A percentile compares a stretch with the other conserved stretches of the same genome.
Conservation (phyloP, 2,888 invertebrate genomes). For the Cremastinae sp. region DNA sequence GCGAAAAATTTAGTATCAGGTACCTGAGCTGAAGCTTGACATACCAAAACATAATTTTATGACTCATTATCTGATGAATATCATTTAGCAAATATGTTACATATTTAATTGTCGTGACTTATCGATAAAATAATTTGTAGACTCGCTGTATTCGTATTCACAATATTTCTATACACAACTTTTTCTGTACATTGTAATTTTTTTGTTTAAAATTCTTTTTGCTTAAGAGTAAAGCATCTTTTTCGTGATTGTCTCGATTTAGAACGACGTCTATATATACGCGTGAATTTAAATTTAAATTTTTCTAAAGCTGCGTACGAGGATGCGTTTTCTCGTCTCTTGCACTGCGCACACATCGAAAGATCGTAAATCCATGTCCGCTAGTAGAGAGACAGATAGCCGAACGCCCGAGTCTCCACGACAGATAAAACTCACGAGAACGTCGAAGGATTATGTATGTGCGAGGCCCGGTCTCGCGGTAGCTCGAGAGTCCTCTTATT, state of each 20-base stretch:
- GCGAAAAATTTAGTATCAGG: too few species aligned
- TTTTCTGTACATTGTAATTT: too few species aligned
- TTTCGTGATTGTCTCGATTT: not conserved
- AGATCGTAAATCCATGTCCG: conserved; percentile 61
- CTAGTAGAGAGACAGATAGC: conserved; percentile 60
- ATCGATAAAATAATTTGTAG: too few species aligned
- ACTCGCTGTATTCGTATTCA: too few species aligned
- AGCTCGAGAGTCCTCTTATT: conserved; percentile 42
- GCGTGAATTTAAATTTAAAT: conserved; percentile 4
- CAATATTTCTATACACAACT: too few species aligned
- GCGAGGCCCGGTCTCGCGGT: conserved; percentile 37
- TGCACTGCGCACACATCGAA: conserved; percentile 53
- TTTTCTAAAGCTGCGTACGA: conserved; percentile 21
- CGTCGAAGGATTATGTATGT: conserved; percentile 62
- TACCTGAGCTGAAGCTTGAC: too few species aligned
- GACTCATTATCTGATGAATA: too few species aligned
- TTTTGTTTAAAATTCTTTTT: too few species aligned
- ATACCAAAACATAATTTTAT: too few species aligned
- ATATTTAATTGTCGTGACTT: too few species aligned
- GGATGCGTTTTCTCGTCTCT: conserved; percentile 53
- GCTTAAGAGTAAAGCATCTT: too few species aligned
- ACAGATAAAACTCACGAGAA: conserved; percentile 62
- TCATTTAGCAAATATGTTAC: too few species aligned
- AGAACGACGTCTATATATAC: not conserved
- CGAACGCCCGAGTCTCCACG: conserved; percentile 58